These are phyloP conservation scores for Oedothorax gibbosus DNA, from an alignment of 1,140 invertebrate species.

Conservation along the genomic window DNA sequence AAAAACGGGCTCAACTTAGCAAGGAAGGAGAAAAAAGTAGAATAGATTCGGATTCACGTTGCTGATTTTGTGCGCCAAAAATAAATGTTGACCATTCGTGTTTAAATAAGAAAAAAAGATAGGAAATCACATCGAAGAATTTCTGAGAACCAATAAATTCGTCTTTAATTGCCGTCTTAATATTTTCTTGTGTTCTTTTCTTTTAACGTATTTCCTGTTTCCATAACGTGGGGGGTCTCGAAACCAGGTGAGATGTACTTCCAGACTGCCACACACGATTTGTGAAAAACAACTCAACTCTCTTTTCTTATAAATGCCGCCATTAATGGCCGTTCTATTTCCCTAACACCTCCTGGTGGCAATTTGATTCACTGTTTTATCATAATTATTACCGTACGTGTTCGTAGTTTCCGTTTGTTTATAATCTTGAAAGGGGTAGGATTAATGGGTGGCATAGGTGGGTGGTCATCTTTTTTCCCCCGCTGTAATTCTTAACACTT, in stretches of 20 bases:
- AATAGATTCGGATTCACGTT: too few species aligned
- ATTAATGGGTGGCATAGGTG: too few species aligned
- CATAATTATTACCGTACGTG: neutral
- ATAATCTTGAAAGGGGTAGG: neutral
- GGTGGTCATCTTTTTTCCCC: too few species aligned
- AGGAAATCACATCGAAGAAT: neutral
- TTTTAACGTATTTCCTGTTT: slow-evolving; percentile 11
- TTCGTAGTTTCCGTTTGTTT: neutral
- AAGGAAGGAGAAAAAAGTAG: too few species aligned
- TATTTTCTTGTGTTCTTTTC: neutral
- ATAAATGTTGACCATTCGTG: neutral
- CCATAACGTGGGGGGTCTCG: slow-evolving; percentile 12
- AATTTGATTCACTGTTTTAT: neutral
- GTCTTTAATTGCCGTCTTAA: neutral
- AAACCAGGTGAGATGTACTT: slow-evolving; percentile 23
- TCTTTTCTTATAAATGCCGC: slow-evolving; percentile 10
- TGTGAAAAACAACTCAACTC: neutral
- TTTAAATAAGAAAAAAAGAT: neutral
- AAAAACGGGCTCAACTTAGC: too few species aligned
- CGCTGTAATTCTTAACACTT: too few species aligned
- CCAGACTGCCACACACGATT: slow-evolving; percentile 18
- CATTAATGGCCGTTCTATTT: neutral
- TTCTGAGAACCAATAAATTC: neutral
- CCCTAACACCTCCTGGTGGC: neutral
- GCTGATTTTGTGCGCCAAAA: neutral